Base-by-base conservation (phyloP, 2,797 vertebrate species). In the Microtus agrestis region DNA sequence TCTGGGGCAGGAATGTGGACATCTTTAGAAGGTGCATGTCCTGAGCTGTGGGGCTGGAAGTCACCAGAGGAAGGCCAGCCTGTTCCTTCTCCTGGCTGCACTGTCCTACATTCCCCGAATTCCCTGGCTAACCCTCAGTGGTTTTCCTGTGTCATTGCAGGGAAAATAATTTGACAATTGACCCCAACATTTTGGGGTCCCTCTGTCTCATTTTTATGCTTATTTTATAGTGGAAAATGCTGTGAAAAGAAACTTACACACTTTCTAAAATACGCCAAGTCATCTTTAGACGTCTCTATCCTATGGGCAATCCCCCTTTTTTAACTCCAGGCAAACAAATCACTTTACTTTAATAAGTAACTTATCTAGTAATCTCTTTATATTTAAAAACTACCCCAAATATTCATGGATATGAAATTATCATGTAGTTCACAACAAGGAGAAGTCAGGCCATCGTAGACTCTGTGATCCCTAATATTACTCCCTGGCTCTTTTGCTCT, bases 11-110 rank as follows among this genome's bases (percentile, higher is more conserved):
- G 34, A 31, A 95, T 94, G 27, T 46, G 73, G 94, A 10, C 46
- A 95, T 98, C 94, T 48, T 48, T 88, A 48, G 51, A 95, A 98
- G 96, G 51, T 80, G 84, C 91, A 19, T 54, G 82, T 65, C 89
- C 93, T 90, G 89, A 95, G 94, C 65, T 4, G 23, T 78, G 89
- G 37, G 4, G 29, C 56, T 84, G 43, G 59, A 14, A 95, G 1
- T 14, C 51, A 34, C 40, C 5, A 6, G 13, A 96, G 92, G 85
- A 87, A 97, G 63, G n/a, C 21, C 48, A 95, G 56, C 17, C 27
- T 29, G 19, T 89, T 67, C 56, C 93, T 95, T 63, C 71, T 90
- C 91, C 94, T 71, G 77, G 63, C 67, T 74, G 77, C 93, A 76
- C 71, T 11, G 37, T 87, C 95, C 94, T 84, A 8, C 43, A 95